Base-by-base conservation (phyloP, 2,797 vertebrate species). In the Phataginus tricuspis region DNA sequence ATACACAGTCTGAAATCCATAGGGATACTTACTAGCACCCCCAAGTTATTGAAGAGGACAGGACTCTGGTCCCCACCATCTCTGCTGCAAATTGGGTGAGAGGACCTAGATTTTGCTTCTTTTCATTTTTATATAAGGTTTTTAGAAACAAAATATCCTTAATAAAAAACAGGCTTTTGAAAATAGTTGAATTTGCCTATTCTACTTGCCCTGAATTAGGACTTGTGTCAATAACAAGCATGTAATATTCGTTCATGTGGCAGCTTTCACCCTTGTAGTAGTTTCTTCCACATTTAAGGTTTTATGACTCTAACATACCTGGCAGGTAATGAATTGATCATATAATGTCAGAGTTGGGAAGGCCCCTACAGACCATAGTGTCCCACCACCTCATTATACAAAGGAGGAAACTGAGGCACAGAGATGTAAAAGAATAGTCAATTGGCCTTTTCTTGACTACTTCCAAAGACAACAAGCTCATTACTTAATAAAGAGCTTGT, bases 71-170 rank as follows among this genome's bases (percentile, higher is more conserved):
- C 25, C 31, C 9, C 8, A 68, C 39, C 19, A 61, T 13, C 45
- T 79, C 51, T 79, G 69, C 42, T 61, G 31, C 71, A 77, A 85
- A 83, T 55, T 59, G 78, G 34, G 4, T 86, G 42, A 68, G 10
- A 61, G 29, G 42, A 88, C 68, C 23, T 10, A 80, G 18, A 53
- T 69, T 91, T 63, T 29, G 59, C 53, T 71, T 71, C 59, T 94
- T 93, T 92, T 42, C 39, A 51, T 86, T 94, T 78, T 93, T 57
- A 69, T 19, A 23, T 72, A 91, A 88, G 6, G 53, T 83, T 71
- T 75, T 53, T 66, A 18, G 29, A 68, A 69, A 71, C 13, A 49
- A 96, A 80, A 53, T 59, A 85, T 8, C 29, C 49, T 88, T 39
- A 86, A 29, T 78, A 61, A 37, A 79, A 91, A 80, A 25, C 45